These are phyloP conservation scores for Drosophila erecta DNA, from an alignment of 1,140 invertebrate genomes.

Conservation along the genomic window DNA sequence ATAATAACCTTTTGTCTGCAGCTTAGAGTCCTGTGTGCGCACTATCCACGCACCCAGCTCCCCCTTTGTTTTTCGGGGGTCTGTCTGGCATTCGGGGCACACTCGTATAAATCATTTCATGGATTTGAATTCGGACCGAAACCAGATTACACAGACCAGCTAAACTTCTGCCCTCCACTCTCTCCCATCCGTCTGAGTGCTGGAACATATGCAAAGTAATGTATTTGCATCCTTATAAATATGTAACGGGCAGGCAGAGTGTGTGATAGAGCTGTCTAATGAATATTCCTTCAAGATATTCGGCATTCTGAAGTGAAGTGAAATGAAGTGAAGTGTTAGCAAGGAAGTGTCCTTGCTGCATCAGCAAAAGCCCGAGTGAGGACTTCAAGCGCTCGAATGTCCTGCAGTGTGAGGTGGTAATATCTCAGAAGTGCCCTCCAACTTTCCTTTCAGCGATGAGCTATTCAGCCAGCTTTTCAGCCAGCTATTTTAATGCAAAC, in stretches of 20 bases:
- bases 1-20: conserved; percentile 79
- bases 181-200: not conserved
- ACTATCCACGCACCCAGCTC: not conserved
- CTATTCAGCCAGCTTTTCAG: too few relatives aligned
- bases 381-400: conserved; percentile 1
- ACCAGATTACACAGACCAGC: conserved; percentile 62
- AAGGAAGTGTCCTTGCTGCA: conserved; percentile 39
- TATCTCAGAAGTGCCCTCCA: not conserved
- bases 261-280: conserved; percentile 60
- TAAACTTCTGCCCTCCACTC: conserved; percentile 5
- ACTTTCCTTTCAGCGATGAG: not conserved
- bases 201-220: conserved; percentile 84
- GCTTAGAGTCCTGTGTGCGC: conserved; percentile 34
- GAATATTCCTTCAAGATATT: conserved; percentile 76
- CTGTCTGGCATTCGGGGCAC: conserved; percentile 55
- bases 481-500: not conserved
- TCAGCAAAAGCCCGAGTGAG: conserved; percentile 13
- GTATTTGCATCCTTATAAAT: conserved; percentile 85
- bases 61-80: conserved; percentile 1
- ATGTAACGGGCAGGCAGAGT: conserved; percentile 44
- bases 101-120: conserved; percentile 79
- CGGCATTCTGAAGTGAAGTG: conserved; percentile 20
- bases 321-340: conserved; percentile 45
- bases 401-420: conserved; percentile 4
- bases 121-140: conserved; percentile 68